Percentiles rank a stretch among this genome's conserved stretches.
Evolutionary conservation across 2,113 vertebrate species (phyloP).

Genomic region (Oreotrochilus melanogaster): DNA sequence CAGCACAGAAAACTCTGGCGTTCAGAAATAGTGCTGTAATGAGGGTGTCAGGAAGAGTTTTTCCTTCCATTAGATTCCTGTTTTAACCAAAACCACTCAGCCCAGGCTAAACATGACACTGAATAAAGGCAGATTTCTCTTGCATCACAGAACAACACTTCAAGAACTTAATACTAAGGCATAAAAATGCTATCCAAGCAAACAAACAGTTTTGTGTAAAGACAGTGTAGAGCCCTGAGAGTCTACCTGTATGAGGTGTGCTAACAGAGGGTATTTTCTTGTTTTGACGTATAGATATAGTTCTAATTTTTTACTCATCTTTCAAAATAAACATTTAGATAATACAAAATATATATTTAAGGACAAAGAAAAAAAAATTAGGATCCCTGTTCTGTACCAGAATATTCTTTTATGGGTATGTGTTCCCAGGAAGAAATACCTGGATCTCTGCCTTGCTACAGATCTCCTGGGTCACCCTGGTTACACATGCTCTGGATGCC

Average conservation of each 20-base stretch:
- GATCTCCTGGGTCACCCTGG: background rate
- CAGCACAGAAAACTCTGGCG: background rate
- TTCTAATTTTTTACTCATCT: background rate
- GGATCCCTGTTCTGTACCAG: background rate
- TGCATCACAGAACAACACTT: background rate
- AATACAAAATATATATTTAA: background rate
- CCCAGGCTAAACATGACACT: background rate
- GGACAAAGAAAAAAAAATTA: background rate
- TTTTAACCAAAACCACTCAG: constrained; percentile 6
- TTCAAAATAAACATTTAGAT: background rate
- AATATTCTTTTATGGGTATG: background rate
- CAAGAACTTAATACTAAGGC: background rate
- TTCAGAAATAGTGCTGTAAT: constrained; percentile 14
- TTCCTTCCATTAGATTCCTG: background rate
- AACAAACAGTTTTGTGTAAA: background rate
- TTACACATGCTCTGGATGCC: background rate
- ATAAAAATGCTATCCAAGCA: background rate
- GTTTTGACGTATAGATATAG: background rate
- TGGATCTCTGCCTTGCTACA: background rate
- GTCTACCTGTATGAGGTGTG: background rate
- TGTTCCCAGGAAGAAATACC: background rate
- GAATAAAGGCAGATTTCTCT: background rate
- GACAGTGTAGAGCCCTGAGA: background rate
- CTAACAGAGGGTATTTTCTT: background rate
- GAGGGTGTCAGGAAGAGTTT: background rate